Evolutionary conservation across 2,888 invertebrate genomes (phyloP), one percentile per base, ranked within the genome.

Genomic region (Iselma pallidipennis): DNA sequence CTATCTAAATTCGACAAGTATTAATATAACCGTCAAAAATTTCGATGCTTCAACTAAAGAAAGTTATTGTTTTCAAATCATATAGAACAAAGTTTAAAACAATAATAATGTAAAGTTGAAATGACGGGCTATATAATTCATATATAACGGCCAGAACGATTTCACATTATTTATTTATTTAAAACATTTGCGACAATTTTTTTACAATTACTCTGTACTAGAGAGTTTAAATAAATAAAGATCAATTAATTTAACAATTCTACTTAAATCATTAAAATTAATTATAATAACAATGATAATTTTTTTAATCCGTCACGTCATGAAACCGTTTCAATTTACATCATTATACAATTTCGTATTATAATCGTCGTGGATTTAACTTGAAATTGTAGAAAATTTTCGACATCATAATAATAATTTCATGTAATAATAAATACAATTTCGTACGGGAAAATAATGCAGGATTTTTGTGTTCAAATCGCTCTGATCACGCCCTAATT

Each of bases 171-270:
- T 63, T 63, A 63, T 63, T 63, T 63, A 63, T 59, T 58, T 52
- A 63, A 33, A 23, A 26, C 42, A 49, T 42, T 42, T 25, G 25
- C n/a, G 50, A 49, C 29, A 16, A 49, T 42, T 42, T 56, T 55
- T 55, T 55, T 51, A 55, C 63, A 57, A 48, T 55, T 57, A 57
- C 57, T 57, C 58, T 57, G 45, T 53, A 57, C 19, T 42, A 21
- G 10, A 49, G 42, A 54, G 42, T 50, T 25, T 29, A 42, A 57
- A 61, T 55, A 42, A 62, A 62, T 59, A 33, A 55, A 21, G 59
- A 63, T 59, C 63, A 59, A 59, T 63, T 63, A 63, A 63, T 63
- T 49, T 63, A 63, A 63, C 59, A 59, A 63, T 57, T 52, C 54
- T 42, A 59, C 55, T 63, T 59, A 63, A 53, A 28, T 59, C 55